Evolutionary conservation across 2,797 vertebrate genomes (phyloP).

Genomic region (Pelochelys cantorii): DNA sequence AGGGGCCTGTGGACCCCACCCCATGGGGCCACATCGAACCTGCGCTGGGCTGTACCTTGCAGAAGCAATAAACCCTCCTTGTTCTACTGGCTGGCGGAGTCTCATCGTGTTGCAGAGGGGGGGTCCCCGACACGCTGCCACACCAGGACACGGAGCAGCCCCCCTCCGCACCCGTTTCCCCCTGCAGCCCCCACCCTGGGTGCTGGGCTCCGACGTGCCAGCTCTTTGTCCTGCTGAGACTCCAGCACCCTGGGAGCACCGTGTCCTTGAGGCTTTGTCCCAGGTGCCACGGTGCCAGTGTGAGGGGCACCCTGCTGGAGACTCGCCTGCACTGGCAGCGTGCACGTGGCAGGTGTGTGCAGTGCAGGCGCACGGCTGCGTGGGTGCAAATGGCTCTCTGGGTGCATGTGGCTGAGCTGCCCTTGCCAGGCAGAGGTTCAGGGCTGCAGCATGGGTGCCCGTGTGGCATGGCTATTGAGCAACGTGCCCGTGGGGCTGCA

Average conservation of each 20-base stretch:
- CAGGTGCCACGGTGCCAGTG: background rate
- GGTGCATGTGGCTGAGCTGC: background rate
- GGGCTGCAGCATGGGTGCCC: accelerated
- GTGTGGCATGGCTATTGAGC: accelerated
- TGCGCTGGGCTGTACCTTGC: no score
- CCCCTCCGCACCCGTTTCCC: no score
- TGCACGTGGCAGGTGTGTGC: background rate
- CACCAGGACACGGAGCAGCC: background rate
- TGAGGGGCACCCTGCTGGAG: background rate
- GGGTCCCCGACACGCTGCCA: no score
- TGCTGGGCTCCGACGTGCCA: background rate
- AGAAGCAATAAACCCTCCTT: no score
- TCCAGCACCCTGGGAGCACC: background rate
- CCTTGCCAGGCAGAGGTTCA: background rate
- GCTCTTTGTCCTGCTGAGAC: background rate
- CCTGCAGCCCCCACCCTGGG: background rate
- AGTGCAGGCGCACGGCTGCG: background rate
- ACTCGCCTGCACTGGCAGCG: background rate
- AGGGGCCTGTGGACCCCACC: no score
- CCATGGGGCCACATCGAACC: no score
- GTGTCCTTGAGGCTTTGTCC: background rate
- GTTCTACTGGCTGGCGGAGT: no score
- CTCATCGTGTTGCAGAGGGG: no score
- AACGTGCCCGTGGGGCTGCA: accelerated
- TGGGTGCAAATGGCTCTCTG: background rate